These are phyloP conservation scores for Crepidodera aurea DNA, from an alignment of 2,888 invertebrate genomes.

Conservation along the genomic window DNA sequence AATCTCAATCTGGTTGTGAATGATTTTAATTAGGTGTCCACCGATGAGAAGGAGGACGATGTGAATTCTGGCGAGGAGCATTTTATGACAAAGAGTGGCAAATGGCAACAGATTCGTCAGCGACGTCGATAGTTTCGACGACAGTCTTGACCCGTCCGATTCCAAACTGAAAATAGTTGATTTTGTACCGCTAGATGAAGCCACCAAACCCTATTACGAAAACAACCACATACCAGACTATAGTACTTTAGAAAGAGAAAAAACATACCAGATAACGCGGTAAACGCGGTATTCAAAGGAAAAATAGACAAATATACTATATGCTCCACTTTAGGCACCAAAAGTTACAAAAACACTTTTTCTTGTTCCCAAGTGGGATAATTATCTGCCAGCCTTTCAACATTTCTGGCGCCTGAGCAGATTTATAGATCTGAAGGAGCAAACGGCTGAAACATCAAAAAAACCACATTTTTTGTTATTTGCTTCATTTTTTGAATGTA, in stretches of 20 bases:
- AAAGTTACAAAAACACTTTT: too few relatives aligned
- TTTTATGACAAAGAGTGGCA: slow-evolving; percentile 8
- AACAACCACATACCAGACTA: slow-evolving; percentile 37
- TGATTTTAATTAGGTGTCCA: neutral
- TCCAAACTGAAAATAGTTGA: slow-evolving; percentile 44
- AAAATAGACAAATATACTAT: too few relatives aligned
- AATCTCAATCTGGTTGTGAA: slow-evolving; percentile 15
- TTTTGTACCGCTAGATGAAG: slow-evolving; percentile 46
- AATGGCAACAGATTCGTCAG: slow-evolving; percentile 26
- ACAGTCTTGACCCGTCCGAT: slow-evolving; percentile 26
- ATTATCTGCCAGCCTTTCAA: too few relatives aligned
- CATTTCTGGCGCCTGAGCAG: too few relatives aligned
- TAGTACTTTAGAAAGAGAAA: slow-evolving; percentile 48
- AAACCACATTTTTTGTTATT: too few relatives aligned
- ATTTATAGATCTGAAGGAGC: too few relatives aligned
- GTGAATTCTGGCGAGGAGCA: neutral
- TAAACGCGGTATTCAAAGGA: slow-evolving; percentile 37
- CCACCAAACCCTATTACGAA: slow-evolving; percentile 41
- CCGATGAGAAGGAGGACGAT: neutral
- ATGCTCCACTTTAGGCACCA: too few relatives aligned
- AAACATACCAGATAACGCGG: slow-evolving; percentile 49
- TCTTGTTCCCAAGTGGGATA: too few relatives aligned
- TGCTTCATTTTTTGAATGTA: too few relatives aligned
- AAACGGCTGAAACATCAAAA: too few relatives aligned
- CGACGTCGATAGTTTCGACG: too few relatives aligned